Percentiles rank a stretch among this genome's conserved stretches.
These are phyloP conservation scores for Ectemnius lituratus DNA, from an alignment of 2,888 invertebrate species.

Conservation along the genomic window DNA sequence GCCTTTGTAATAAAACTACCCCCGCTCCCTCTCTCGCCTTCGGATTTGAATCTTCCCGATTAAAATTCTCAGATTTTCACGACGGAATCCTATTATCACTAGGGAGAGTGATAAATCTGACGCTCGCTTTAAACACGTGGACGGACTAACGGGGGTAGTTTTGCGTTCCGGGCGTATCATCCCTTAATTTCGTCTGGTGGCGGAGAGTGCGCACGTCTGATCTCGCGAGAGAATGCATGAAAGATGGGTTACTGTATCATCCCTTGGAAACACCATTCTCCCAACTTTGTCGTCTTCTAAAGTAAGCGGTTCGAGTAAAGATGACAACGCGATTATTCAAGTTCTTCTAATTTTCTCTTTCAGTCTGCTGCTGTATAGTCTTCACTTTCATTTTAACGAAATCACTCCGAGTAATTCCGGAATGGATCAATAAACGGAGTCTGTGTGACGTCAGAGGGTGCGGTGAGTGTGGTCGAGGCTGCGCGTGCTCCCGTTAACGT, in stretches of 20 bases:
- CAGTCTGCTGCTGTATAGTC: too few relatives aligned
- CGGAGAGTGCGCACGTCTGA: slow-evolving; percentile 1
- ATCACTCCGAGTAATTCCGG: slow-evolving; percentile 61
- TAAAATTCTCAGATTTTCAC: too few relatives aligned
- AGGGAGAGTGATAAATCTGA: too few relatives aligned
- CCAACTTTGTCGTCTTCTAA: too few relatives aligned
- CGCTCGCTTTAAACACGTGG: not conserved
- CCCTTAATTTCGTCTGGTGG: not conserved
- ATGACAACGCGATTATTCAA: not conserved
- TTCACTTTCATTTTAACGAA: slow-evolving; percentile 13
- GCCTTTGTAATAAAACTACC: not conserved
- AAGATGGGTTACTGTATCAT: not conserved
- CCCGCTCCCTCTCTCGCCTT: too few relatives aligned
- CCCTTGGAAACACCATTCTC: not conserved
- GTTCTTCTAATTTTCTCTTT: too few relatives aligned
- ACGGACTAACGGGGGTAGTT: not conserved
- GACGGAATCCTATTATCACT: too few relatives aligned
- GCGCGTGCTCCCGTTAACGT: slow-evolving; percentile 56
- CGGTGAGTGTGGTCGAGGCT: slow-evolving; percentile 61
- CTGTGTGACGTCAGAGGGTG: slow-evolving; percentile 74
- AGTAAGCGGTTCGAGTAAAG: not conserved
- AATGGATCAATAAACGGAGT: slow-evolving; percentile 74
- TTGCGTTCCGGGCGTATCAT: not conserved
- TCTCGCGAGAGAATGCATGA: not conserved
- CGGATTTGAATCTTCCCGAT: too few relatives aligned